phyloP scores from a whole-genome alignment of 2,113 vertebrate genomes.

The Cricetomys ansorgei region DNA sequence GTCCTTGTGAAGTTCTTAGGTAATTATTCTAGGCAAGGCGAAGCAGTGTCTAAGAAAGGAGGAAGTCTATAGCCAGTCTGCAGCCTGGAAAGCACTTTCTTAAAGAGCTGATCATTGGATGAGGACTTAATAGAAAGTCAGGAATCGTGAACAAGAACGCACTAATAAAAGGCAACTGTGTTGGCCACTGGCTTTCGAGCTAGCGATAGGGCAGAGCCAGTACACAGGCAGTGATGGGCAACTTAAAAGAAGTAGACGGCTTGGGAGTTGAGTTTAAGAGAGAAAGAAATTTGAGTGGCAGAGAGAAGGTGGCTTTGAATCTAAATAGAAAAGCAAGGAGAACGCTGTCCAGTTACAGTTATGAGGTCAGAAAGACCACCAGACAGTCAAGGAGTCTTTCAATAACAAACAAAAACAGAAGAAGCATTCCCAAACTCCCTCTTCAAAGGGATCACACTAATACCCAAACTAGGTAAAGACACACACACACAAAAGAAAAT shows the following conservation, averaged over 20 bases:
- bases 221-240: neutral
- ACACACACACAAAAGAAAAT: no score
- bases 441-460: no score
- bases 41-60: neutral
- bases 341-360: conserved; percentile 12
- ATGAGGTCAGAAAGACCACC: neutral
- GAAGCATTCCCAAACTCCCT: no score
- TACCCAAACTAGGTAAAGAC: no score
- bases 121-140: neutral
- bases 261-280: neutral
- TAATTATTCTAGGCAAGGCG: neutral
- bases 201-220: neutral
- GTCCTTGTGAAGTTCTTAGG: neutral
- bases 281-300: neutral
- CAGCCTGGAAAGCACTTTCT: neutral
- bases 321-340: neutral
- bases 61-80: neutral
- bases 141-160: conserved; percentile 16
- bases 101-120: neutral
- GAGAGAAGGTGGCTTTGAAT: neutral
- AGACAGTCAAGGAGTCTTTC: neutral
- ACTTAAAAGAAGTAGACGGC: neutral
- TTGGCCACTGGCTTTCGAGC: conserved; percentile 32
- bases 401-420: no score
- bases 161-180: neutral